Evolutionary conservation across 1,140 invertebrate genomes (phyloP), one percentile per base, ranked within the genome.

Genomic region (Archivesica marissinica): DNA sequence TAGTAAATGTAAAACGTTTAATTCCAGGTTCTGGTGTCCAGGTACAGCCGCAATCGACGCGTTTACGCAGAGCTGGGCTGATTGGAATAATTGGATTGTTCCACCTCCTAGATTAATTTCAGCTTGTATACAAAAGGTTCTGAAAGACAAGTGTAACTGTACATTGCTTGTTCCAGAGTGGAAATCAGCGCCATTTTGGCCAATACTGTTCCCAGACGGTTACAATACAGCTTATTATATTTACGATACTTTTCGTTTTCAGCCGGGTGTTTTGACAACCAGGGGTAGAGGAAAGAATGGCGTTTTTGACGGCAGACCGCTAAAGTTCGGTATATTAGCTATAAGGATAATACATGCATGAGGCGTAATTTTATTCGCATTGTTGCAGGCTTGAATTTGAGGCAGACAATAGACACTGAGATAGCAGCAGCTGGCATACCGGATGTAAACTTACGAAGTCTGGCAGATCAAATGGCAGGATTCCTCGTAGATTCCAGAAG

Each of bases 261-360:
- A 47, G 28, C 39, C 39, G 23, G 68, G 47, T 47, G n/a, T 47
- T 38, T 72, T 52, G 39, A 72, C 47, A 38, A 52, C 23, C 25
- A 44, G 47, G 30, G 68, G 68, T 15, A 72, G 47, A 47, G 39
- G 41, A 38, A 72, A 47, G n/a, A 72, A 72, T 47, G 68, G 33
- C n/a, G n/a, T 72, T 47, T 72, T 72, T 28, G 68, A 52, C 50
- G 61, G 61, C n/a, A n/a, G n/a, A n/a, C n/a, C n/a, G n/a, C n/a
- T n/a, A n/a, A n/a, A n/a, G n/a, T n/a, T n/a, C n/a, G n/a, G n/a
- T n/a, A n/a, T n/a, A n/a, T n/a, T n/a, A n/a, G n/a, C n/a, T n/a
- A n/a, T n/a, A n/a, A n/a, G n/a, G n/a, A n/a, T n/a, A n/a, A n/a
- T n/a, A n/a, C n/a, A n/a, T n/a, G n/a, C n/a, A n/a, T n/a, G n/a